Evolutionary conservation across 2,113 vertebrate species (phyloP).

Genomic region (Chrysochloris asiatica): DNA sequence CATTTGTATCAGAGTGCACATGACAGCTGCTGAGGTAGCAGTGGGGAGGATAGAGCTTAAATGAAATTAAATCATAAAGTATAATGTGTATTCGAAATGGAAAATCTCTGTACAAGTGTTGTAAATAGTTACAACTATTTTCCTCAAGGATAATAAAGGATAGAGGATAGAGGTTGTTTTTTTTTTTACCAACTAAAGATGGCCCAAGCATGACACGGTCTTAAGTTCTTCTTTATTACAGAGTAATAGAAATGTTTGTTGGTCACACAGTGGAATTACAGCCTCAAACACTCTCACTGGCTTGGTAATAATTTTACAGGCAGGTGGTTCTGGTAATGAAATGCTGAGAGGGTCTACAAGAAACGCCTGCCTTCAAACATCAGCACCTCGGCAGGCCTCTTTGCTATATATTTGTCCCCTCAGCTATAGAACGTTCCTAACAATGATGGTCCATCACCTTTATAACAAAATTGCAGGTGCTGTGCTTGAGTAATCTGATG

Average conservation of each 20-base stretch:
- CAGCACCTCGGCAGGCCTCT: neutral
- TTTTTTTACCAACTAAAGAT: neutral
- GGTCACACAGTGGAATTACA: neutral
- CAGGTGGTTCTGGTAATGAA: constrained; percentile 47
- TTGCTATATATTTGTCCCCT: neutral
- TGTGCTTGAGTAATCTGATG: neutral
- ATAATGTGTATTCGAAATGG: neutral
- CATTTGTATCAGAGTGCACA: neutral
- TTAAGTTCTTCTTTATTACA: neutral
- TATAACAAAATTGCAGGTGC: neutral
- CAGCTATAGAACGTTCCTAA: neutral
- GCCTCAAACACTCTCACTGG: neutral
- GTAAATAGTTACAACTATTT: neutral
- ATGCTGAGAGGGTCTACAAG: neutral
- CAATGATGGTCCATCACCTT: neutral
- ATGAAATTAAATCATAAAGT: neutral
- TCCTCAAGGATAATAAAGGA: too few relatives aligned
- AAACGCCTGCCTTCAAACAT: constrained; percentile 51
- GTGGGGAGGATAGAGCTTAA: neutral
- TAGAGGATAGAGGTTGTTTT: too few relatives aligned
- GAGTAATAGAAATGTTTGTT: neutral
- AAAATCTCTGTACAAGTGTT: neutral
- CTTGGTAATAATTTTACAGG: neutral
- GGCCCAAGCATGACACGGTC: fast-evolving
- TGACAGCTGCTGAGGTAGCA: neutral